Evolutionary conservation across 2,888 invertebrate genomes (phyloP).

Genomic region (Zygaena filipendulae): DNA sequence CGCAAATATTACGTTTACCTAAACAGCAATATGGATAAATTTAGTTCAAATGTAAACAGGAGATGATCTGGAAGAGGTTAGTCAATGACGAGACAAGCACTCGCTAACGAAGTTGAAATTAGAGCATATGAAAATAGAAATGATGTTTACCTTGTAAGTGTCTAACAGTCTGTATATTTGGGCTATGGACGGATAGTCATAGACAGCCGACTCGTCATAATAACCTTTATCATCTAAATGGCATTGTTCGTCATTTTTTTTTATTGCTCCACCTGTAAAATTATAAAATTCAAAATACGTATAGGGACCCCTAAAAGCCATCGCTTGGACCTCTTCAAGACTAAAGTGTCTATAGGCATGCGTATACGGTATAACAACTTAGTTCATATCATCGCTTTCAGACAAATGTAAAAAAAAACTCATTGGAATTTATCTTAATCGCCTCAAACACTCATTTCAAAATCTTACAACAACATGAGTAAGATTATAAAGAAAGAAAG

Average conservation of each 20-base stretch:
- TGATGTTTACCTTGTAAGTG: slow-evolving; percentile 68
- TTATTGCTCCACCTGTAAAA: slow-evolving; percentile 70
- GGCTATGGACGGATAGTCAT: slow-evolving; percentile 88
- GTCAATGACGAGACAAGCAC: too few species aligned
- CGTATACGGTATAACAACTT: too few species aligned
- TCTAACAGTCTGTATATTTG: slow-evolving; percentile 76
- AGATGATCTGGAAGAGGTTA: slow-evolving; percentile 9
- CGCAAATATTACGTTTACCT: slow-evolving; percentile 89
- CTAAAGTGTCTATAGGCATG: too few species aligned
- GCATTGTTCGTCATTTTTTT: slow-evolving; percentile 76
- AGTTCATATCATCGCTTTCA: too few species aligned
- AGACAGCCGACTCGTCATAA: slow-evolving; percentile 71
- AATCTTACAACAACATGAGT: too few species aligned
- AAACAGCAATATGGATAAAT: too few species aligned
- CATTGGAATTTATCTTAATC: too few species aligned
- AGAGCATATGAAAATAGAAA: slow-evolving; percentile 10
- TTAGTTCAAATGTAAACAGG: slow-evolving; percentile 7
- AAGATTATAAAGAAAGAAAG: too few species aligned
- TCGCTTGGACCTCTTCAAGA: too few species aligned
- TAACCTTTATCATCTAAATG: slow-evolving; percentile 74
- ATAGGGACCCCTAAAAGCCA: not conserved
- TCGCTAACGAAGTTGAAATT: slow-evolving; percentile 4
- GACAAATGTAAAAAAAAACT: too few species aligned
- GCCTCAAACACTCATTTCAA: too few species aligned
- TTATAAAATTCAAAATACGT: slow-evolving; percentile 1